Conservation (phyloP, 1,140 invertebrate genomes). For the Ostrea denselamellosa region DNA sequence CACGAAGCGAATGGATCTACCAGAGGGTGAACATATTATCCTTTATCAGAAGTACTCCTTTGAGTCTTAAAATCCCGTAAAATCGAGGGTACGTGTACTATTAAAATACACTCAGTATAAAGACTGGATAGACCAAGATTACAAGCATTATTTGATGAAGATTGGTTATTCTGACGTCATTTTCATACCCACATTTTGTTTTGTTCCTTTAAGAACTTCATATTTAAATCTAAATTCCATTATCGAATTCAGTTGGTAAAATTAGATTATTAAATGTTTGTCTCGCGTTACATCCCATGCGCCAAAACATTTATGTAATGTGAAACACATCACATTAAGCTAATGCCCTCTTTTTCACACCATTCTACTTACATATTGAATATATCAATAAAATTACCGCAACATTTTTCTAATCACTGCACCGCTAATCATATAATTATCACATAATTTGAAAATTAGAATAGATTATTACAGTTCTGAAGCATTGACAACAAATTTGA, state of each 20-base stretch:
- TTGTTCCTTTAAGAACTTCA: too few relatives aligned
- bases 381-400: slow-evolving; percentile 7
- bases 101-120: too few relatives aligned
- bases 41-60: too few relatives aligned
- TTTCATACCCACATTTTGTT: too few relatives aligned
- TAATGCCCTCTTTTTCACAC: neutral
- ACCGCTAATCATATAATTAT: neutral
- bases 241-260: neutral
- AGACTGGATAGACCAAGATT: too few relatives aligned
- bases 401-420: neutral
- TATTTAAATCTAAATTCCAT: neutral
- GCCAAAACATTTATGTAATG: slow-evolving; percentile 35
- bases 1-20: too few relatives aligned
- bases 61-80: too few relatives aligned
- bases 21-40: too few relatives aligned
- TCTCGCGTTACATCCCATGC: neutral
- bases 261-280: neutral
- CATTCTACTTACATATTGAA: neutral
- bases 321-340: neutral
- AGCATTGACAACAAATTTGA: slow-evolving; percentile 26
- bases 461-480: slow-evolving; percentile 14
- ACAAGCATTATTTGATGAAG: too few relatives aligned
- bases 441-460: slow-evolving; percentile 1
- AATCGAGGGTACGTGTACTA: too few relatives aligned
- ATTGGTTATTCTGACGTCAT: too few relatives aligned